Conservation (phyloP, 2,888 invertebrate species). For the Drosophila formosana region DNA sequence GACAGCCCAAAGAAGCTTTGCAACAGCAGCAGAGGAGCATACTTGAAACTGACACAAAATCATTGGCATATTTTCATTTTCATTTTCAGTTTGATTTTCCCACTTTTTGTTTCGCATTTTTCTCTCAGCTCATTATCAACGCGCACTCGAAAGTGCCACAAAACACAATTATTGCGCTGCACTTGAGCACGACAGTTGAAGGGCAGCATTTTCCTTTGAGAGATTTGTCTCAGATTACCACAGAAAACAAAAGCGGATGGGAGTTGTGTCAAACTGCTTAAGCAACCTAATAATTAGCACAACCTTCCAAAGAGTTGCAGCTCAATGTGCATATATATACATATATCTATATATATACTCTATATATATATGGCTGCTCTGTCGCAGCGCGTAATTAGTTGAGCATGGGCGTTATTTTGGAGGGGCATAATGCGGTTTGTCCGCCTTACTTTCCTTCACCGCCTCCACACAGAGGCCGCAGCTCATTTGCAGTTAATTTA, state of each 20-base stretch:
- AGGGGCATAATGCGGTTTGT: neutral
- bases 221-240: neutral
- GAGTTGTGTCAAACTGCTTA: neutral
- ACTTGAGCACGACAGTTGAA: conserved; percentile 48
- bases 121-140: conserved; percentile 32
- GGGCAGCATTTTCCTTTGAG: too few species aligned
- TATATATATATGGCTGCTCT: conserved; percentile 27
- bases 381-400: conserved; percentile 39
- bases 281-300: neutral
- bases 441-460: neutral
- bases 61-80: conserved; percentile 64
- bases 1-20: conserved; percentile 46
- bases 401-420: conserved; percentile 9
- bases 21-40: neutral
- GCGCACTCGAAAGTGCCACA: conserved; percentile 9
- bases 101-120: conserved; percentile 38
- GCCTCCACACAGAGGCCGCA: conserved; percentile 24
- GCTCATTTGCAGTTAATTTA: conserved; percentile 66
- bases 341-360: too few species aligned
- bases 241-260: too few species aligned
- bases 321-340: conserved; percentile 11
- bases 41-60: conserved; percentile 61
- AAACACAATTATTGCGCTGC: conserved; percentile 20
- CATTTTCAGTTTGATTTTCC: conserved; percentile 5
- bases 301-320: conserved; percentile 4